Evolutionary conservation across 2,888 invertebrate genomes (phyloP), one percentile per base, ranked within the genome.

Genomic region (Tetragnatha montana): DNA sequence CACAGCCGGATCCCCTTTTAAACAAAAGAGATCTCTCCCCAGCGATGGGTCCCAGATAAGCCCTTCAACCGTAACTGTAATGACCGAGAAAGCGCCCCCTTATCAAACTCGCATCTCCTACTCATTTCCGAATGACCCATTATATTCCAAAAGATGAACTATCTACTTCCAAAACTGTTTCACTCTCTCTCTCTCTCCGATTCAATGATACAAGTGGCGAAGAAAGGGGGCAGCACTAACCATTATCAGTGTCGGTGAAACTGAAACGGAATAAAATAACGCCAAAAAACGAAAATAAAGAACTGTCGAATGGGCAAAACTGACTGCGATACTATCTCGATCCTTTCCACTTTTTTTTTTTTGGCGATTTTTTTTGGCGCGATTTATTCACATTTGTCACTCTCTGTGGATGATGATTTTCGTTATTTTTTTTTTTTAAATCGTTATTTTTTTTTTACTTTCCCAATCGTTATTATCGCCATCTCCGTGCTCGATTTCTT

Each of bases 91-190:
- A 87, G 69, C 35, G 73, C 50, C 50, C 47, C 35, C 87, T 82
- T 88, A 87, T 87, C 87, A 71, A 19, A 74, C 49, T 8, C 22
- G 71, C 70, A 87, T 87, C 87, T 87, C 87, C 70, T 88, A 82
- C 87, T 88, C 87, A 88, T 88, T 88, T 88, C 87, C 87, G 87
- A 88, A 88, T 88, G 71, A 51, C 69, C 87, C 87, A 88, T 88
- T 88, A 88, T 88, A 88, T 88, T 82, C 87, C 76, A 88, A 88
- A 87, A 88, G 87, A 88, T 88, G 87, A 88, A 78, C 81, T 88
- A 88, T 88, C 87, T 87, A 73, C 80, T 86, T 86, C 86, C 79
- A 80, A 86, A 86, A 86, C 86, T 86, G 79, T 86, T 86, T 86
- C 73, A 71, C 79, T 80, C 70, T 60, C 74, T 50, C 69, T 51